Evolutionary conservation across 2,113 vertebrate genomes (phyloP).

Genomic region (Notothenia coriiceps): DNA sequence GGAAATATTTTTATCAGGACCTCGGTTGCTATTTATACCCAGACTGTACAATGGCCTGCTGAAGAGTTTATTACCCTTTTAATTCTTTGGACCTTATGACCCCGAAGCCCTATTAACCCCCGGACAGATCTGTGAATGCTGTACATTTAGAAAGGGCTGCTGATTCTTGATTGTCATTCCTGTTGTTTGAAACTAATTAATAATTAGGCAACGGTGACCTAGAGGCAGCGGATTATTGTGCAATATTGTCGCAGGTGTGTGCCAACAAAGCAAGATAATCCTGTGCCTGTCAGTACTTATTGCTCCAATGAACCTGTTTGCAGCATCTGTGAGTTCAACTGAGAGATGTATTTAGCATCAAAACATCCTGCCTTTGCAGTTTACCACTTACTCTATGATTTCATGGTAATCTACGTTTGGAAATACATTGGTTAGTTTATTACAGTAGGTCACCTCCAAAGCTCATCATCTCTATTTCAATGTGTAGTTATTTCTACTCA

Average conservation of each 20-base stretch:
- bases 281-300: constrained; percentile 60
- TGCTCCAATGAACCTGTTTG: constrained; percentile 68
- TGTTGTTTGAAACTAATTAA: constrained; percentile 58
- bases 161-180: constrained; percentile 23
- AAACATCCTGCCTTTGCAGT: constrained; percentile 29
- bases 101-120: constrained; percentile 27
- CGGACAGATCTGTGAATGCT: constrained; percentile 30
- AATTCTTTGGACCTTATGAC: constrained; percentile 60
- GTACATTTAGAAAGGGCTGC: constrained; percentile 16
- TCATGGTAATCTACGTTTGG: not conserved
- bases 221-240: constrained; percentile 68
- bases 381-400: constrained; percentile 8
- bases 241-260: constrained; percentile 77
- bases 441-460: not conserved
- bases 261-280: constrained; percentile 72
- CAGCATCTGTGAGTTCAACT: constrained; percentile 65
- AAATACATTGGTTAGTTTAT: not conserved
- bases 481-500: not conserved
- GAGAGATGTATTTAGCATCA: constrained; percentile 43
- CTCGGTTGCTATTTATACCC: constrained; percentile 78
- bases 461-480: not conserved
- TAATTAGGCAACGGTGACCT: constrained; percentile 66
- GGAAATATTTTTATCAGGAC: constrained; percentile 76
- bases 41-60: constrained; percentile 46
- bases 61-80: constrained; percentile 67